Percentiles rank a stretch among this genome's conserved stretches.
These are phyloP conservation scores for Falco cherrug DNA, from an alignment of 2,797 vertebrate genomes.

Conservation along the genomic window DNA sequence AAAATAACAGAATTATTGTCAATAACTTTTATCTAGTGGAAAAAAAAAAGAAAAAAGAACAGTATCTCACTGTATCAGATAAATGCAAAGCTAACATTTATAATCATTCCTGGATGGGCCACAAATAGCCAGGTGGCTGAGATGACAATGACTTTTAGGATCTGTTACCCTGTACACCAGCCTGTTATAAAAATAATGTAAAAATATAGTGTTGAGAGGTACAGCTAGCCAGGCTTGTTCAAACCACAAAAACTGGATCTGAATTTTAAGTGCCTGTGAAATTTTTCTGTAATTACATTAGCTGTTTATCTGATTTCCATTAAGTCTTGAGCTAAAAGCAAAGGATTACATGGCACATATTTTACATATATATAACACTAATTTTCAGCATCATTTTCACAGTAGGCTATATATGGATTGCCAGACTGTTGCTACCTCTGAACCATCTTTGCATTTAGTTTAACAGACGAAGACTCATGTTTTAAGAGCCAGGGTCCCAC, in stretches of 20 bases:
- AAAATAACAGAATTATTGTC: neutral
- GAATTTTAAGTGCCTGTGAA: slow-evolving; percentile 24
- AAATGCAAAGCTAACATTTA: neutral
- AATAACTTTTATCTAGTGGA: neutral
- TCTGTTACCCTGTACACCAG: neutral
- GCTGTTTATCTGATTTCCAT: slow-evolving; percentile 30
- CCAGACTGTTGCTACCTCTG: neutral
- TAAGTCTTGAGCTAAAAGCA: slow-evolving; percentile 17
- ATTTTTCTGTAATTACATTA: slow-evolving; percentile 16
- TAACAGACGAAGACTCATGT: neutral
- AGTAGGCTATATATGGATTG: neutral
- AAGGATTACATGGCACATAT: neutral
- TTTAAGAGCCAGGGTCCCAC: neutral
- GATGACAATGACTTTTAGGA: neutral
- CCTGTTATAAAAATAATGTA: neutral
- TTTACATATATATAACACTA: neutral
- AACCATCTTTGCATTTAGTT: neutral
- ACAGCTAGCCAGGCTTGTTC: neutral
- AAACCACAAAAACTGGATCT: neutral
- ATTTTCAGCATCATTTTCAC: neutral
- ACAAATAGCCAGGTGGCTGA: neutral
- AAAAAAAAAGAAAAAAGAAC: neutral
- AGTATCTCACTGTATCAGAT: neutral
- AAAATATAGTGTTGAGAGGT: neutral
- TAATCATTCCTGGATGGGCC: neutral